A percentile compares a stretch with the other conserved stretches of the same genome.
These are phyloP conservation scores for Parus major DNA, from an alignment of 2,113 vertebrate species.

Conservation along the genomic window DNA sequence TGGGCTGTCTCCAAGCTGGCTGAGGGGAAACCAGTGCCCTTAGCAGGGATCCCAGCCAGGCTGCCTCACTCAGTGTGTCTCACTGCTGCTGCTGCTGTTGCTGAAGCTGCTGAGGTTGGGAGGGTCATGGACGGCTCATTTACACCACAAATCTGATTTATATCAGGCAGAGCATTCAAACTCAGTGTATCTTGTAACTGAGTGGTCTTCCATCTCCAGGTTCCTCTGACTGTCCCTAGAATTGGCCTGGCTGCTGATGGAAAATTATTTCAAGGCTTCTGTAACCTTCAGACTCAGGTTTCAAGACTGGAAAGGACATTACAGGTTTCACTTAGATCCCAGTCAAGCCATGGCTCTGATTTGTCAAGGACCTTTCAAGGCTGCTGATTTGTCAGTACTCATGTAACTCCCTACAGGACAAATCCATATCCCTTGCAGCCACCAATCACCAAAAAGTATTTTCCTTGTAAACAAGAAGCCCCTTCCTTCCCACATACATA, in stretches of 20 bases:
- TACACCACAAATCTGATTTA: not conserved
- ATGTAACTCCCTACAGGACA: not conserved
- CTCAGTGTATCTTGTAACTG: not conserved
- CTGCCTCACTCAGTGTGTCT: not conserved
- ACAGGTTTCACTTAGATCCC: not conserved
- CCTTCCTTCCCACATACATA: not conserved
- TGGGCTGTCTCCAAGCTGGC: not conserved
- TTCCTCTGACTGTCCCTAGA: not conserved
- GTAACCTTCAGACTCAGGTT: not conserved
- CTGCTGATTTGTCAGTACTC: not conserved
- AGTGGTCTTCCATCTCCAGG: not conserved
- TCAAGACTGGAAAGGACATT: not conserved
- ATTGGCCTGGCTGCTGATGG: not conserved
- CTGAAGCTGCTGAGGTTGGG: not conserved
- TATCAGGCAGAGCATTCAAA: not conserved
- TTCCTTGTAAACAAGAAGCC: not conserved
- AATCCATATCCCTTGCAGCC: fast-evolving
- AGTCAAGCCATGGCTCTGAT: not conserved
- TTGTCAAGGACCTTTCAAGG: not conserved
- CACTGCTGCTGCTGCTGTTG: fast-evolving
- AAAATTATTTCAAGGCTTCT: not conserved
- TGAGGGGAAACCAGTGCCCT: not conserved
- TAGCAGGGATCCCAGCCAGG: not conserved
- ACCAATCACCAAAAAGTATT: not conserved
- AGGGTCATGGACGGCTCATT: not conserved